Percentiles rank a stretch among this genome's conserved stretches.
These are phyloP conservation scores for Myotis myotis DNA, from an alignment of 2,797 vertebrate species.

Conservation along the genomic window DNA sequence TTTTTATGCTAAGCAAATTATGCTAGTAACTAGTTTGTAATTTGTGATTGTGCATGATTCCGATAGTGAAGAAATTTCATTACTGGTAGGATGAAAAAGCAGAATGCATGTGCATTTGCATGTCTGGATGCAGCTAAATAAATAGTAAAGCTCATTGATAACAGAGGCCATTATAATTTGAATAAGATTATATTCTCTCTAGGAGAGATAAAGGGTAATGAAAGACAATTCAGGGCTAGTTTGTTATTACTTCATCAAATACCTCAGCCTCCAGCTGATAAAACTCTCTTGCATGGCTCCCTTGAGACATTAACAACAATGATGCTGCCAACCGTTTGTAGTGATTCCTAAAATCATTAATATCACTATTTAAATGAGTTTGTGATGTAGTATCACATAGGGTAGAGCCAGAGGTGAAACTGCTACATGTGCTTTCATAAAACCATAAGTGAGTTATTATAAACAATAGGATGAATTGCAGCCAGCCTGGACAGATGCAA, in stretches of 20 bases:
- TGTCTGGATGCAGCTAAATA: conserved; percentile 85
- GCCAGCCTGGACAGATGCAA: conserved; percentile 73
- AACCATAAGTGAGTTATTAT: conserved; percentile 71
- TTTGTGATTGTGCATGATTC: conserved; percentile 84
- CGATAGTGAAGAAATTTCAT: conserved; percentile 85
- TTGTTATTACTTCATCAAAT: conserved; percentile 88
- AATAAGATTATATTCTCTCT: conserved; percentile 88
- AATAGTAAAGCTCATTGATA: conserved; percentile 87
- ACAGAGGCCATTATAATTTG: conserved; percentile 87
- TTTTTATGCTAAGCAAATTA: conserved; percentile 79
- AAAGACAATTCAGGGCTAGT: conserved; percentile 87
- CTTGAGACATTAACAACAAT: conserved; percentile 80
- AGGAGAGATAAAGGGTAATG: conserved; percentile 88
- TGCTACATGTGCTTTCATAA: conserved; percentile 73
- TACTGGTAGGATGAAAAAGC: conserved; percentile 79
- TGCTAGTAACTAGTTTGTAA: conserved; percentile 84
- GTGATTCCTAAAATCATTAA: conserved; percentile 86
- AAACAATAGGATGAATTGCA: conserved; percentile 80
- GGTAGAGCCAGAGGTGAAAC: conserved; percentile 84
- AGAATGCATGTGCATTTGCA: conserved; percentile 81
- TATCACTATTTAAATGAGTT: conserved; percentile 84
- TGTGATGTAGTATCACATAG: conserved; percentile 80
- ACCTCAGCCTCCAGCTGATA: conserved; percentile 85
- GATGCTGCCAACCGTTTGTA: conserved; percentile 81
- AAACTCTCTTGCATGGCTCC: conserved; percentile 79